Evolutionary conservation across 2,888 invertebrate genomes (phyloP), one percentile per base, ranked within the genome.

Genomic region (Eilema sororculum): DNA sequence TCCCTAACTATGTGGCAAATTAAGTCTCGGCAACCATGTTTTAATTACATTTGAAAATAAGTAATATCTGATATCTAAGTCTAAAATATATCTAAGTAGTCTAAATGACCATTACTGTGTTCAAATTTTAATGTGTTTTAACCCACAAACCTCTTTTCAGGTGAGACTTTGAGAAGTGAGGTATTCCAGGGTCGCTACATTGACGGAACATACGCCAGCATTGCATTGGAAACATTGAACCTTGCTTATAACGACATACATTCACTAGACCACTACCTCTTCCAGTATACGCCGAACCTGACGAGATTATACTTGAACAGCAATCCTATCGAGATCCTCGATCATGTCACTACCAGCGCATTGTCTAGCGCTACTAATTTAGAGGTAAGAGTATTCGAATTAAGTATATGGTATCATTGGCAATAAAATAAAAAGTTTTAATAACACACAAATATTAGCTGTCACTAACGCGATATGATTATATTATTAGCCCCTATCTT

Each of bases 181-280:
- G 96, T 97, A 71, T 97, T 97, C 88, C 96, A 96, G 83, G 97
- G 97, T 0, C 96, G 96, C 0, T 97, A 96, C 86, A 95, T 95
- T 73, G 90, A 94, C 68, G 93, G 93, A 4, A 90, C 90, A 25
- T 97, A 96, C 88, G 95, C 95, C 74, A 96, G 96, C 65, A 96
- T 97, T 58, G 94, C 94, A 0, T 80, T 97, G 70, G 95, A 96
- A 82, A 95, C 96, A 16, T 87, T 97, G 37, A 96, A 96, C 86
- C 90, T 97, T 57, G 96, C 96, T 24, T 95, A 96, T 87, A 97
- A 97, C 86, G 87, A 95, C 81, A 96, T 97, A 67, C 96, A 96
- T 80, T 96, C 96, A 5, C 85, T 97, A 78, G 96, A 96, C 83
- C 91, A 94, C 75, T 95, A 96, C 67, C 84, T 97, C 56, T 97